Percentiles rank a stretch among this genome's conserved stretches.
phyloP scores from a whole-genome alignment of 2,113 vertebrate genomes.

The Leptosomus discolor region DNA sequence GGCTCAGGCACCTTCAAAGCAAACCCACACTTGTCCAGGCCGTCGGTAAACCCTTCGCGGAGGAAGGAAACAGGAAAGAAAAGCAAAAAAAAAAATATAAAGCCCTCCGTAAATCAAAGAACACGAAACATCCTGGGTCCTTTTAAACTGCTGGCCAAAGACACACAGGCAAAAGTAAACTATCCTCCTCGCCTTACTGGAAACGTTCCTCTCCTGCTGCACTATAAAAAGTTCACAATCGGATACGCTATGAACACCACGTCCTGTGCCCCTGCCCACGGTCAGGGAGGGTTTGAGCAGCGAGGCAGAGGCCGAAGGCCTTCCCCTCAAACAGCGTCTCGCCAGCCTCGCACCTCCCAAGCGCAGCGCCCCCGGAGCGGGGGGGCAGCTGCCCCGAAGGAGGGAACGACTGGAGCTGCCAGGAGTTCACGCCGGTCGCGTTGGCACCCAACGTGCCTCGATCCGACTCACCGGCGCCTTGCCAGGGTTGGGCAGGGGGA shows the following conservation, averaged over 20 bases:
- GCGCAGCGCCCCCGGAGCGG: not conserved
- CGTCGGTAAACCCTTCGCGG: not conserved
- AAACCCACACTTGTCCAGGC: not conserved
- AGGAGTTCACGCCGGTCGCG: fast-evolving
- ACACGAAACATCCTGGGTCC: not conserved
- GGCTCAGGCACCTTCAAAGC: not conserved
- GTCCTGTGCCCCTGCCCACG: not conserved
- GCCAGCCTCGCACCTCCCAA: not conserved
- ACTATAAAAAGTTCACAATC: not conserved
- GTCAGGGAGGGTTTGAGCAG: slow-evolving; percentile 14
- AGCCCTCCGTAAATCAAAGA: not conserved
- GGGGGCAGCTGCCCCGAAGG: not conserved
- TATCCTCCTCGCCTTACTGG: slow-evolving; percentile 26
- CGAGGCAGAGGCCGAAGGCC: not conserved
- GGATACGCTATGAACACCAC: not conserved
- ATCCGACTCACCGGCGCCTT: too few relatives aligned
- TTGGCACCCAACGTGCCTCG: fast-evolving
- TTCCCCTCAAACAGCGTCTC: not conserved
- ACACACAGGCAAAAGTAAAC: not conserved
- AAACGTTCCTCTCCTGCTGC: not conserved
- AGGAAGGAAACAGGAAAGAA: not conserved
- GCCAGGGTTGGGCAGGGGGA: not conserved
- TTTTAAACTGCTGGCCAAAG: slow-evolving; percentile 11
- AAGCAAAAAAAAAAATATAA: not conserved
- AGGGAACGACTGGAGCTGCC: not conserved